These are phyloP conservation scores for Zosterops lateralis DNA, from an alignment of 2,113 vertebrate genomes.

Conservation along the genomic window DNA sequence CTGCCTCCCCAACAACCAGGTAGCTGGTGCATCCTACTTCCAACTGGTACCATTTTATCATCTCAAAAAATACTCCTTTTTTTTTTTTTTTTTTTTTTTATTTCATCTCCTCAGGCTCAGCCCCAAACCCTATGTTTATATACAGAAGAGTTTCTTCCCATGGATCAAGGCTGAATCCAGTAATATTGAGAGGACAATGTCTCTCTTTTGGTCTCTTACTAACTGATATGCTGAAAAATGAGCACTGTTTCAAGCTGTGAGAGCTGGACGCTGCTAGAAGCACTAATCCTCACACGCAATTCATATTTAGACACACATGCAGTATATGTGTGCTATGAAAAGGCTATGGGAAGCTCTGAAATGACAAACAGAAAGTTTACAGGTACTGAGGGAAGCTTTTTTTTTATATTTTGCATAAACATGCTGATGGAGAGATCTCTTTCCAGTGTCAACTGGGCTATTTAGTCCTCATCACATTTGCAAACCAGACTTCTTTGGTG, in stretches of 20 bases:
- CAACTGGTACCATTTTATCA: background rate
- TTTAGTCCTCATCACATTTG: background rate
- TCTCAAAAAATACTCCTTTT: background rate
- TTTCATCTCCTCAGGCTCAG: background rate
- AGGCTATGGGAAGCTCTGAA: background rate
- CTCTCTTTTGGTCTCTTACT: background rate
- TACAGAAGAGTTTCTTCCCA: background rate
- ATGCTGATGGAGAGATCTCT: background rate
- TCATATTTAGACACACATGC: background rate
- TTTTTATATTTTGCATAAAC: background rate
- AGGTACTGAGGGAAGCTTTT: background rate
- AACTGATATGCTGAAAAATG: background rate
- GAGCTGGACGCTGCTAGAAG: background rate
- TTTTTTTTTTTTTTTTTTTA: background rate
- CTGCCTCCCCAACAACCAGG: background rate
- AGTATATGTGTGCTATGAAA: background rate
- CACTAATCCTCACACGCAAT: background rate
- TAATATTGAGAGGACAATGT: background rate
- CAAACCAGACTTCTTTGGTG: background rate
- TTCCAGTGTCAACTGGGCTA: background rate
- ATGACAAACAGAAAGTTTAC: background rate
- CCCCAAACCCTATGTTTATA: background rate
- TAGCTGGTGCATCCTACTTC: background rate
- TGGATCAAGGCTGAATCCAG: background rate
- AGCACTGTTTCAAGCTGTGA: background rate